Conservation (phyloP, 2,113 vertebrate genomes). For the Syngnathus scovelli region DNA sequence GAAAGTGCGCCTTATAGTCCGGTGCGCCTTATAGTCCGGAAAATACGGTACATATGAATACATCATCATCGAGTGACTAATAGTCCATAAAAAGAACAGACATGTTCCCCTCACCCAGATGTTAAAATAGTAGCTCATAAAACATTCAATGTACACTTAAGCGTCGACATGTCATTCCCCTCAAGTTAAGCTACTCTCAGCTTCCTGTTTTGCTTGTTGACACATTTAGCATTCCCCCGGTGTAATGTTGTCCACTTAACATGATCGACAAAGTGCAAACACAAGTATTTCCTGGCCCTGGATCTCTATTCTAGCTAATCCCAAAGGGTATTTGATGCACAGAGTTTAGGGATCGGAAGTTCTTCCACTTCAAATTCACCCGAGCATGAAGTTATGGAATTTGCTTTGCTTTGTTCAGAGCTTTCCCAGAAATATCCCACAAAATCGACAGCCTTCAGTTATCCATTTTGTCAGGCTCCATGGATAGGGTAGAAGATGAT, state of each 20-base stretch:
- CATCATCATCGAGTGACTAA: not conserved
- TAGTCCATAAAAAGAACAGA: not conserved
- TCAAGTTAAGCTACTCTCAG: not conserved
- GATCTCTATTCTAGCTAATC: not conserved
- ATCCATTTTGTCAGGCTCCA: no score
- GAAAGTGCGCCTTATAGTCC: no score
- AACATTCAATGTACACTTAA: not conserved
- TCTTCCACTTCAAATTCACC: not conserved
- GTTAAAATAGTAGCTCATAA: not conserved
- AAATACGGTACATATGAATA: no score
- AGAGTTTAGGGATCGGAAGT: not conserved
- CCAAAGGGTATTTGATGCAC: not conserved
- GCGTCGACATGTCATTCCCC: not conserved
- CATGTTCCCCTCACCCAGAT: not conserved
- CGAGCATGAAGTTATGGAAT: not conserved
- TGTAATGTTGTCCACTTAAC: not conserved
- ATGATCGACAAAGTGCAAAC: not conserved
- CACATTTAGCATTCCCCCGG: not conserved
- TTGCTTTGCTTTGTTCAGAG: no score
- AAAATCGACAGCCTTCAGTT: no score
- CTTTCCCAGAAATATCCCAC: no score
- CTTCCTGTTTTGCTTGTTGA: not conserved
- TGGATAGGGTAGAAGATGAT: no score
- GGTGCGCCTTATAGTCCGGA: no score
- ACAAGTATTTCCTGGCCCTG: not conserved